Percentiles rank a stretch among this genome's conserved stretches.
Conservation (phyloP, 1,140 invertebrate genomes). For the Cryptotermes secundus region DNA sequence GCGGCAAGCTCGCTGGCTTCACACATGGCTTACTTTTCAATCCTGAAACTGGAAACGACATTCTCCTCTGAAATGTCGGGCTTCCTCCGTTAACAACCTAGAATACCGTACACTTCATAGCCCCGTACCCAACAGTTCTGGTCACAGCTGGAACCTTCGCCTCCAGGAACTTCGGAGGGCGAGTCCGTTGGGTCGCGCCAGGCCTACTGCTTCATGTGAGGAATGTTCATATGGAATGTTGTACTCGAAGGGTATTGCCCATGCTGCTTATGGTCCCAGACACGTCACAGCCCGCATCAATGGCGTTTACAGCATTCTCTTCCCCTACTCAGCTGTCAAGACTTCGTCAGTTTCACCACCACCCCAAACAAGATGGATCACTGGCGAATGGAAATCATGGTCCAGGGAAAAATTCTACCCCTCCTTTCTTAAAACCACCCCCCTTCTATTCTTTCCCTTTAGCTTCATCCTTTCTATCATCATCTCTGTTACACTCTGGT, state of each 20-base stretch:
- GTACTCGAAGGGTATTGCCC: neutral
- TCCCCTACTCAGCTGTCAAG: conserved; percentile 3
- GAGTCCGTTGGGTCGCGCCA: too few relatives aligned
- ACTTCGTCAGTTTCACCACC: conserved; percentile 50
- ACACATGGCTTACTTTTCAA: too few relatives aligned
- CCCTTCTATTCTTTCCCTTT: neutral
- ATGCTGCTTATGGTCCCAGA: neutral
- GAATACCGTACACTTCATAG: too few relatives aligned
- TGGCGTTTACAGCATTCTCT: neutral
- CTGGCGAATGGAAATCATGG: conserved; percentile 56
- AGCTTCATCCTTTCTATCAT: neutral
- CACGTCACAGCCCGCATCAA: neutral
- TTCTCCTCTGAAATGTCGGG: too few relatives aligned
- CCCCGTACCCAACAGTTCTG: too few relatives aligned
- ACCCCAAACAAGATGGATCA: conserved; percentile 57
- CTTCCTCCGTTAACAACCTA: too few relatives aligned
- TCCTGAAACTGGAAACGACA: too few relatives aligned
- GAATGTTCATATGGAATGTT: neutral
- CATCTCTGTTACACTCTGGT: neutral
- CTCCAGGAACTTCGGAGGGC: too few relatives aligned
- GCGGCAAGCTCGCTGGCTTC: too few relatives aligned
- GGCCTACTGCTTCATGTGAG: too few relatives aligned
- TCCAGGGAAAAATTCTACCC: conserved; percentile 46
- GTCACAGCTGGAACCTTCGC: too few relatives aligned
- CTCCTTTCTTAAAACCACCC: conserved; percentile 28